These are phyloP conservation scores for Chinchilla lanigera DNA, from an alignment of 2,113 vertebrate genomes.

Conservation along the genomic window DNA sequence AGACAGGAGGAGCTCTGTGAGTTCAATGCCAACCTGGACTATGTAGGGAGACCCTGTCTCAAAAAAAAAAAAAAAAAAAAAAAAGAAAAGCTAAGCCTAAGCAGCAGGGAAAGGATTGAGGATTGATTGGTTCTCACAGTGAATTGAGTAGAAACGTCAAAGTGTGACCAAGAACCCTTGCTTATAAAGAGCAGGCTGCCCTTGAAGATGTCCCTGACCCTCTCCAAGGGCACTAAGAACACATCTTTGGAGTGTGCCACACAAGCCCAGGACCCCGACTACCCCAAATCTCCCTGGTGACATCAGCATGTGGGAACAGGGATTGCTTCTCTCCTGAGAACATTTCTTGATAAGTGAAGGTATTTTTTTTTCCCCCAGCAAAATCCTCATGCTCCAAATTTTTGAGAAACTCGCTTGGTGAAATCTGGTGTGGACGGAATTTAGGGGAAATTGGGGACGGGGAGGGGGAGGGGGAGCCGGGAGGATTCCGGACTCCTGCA, in stretches of 20 bases:
- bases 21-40: background rate
- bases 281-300: background rate
- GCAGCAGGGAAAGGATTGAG: background rate
- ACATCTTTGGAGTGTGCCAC: accelerated
- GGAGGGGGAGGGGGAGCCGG: background rate
- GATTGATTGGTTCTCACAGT: background rate
- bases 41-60: background rate
- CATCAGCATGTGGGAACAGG: accelerated
- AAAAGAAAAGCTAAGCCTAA: background rate
- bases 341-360: background rate
- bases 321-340: background rate
- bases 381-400: background rate
- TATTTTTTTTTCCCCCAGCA: background rate
- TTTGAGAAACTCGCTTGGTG: background rate
- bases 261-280: background rate
- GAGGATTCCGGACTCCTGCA: background rate
- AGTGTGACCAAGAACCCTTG: background rate
- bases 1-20: background rate
- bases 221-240: background rate
- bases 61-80: too few species aligned
- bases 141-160: background rate
- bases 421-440: background rate
- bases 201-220: background rate
- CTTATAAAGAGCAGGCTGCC: background rate
- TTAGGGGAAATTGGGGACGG: background rate